Evolutionary conservation across 2,888 invertebrate genomes (phyloP).

Genomic region (Drosophila paranaensis): DNA sequence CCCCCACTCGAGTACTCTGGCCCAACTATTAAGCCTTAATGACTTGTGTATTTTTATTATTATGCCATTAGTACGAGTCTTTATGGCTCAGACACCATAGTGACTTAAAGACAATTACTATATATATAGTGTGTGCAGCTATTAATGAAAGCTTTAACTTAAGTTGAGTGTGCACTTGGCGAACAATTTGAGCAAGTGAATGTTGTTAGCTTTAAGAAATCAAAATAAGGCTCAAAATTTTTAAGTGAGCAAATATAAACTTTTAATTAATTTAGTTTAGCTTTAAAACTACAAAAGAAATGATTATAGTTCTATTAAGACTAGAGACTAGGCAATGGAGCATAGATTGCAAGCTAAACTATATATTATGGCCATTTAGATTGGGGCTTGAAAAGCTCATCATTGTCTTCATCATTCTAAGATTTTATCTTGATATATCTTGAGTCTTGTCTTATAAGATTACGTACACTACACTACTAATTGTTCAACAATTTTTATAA

Average conservation of each 20-base stretch:
- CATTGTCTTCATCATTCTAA: neutral
- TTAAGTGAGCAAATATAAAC: too few relatives aligned
- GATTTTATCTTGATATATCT: neutral
- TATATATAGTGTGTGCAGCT: neutral
- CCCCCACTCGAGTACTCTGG: conserved; percentile 1
- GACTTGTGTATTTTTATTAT: conserved; percentile 9
- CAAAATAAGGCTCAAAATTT: too few relatives aligned
- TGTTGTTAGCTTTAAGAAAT: too few relatives aligned
- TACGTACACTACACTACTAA: too few relatives aligned
- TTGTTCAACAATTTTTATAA: too few relatives aligned
- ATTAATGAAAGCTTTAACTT: conserved; percentile 13
- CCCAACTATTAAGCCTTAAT: neutral
- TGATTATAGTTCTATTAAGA: too few relatives aligned
- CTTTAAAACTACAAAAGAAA: too few relatives aligned
- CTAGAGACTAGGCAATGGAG: too few relatives aligned
- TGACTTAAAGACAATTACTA: conserved; percentile 3
- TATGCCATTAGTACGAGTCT: conserved; percentile 2
- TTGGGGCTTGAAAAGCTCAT: neutral
- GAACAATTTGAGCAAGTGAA: too few relatives aligned
- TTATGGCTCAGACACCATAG: conserved; percentile 7
- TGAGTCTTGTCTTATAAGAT: too few relatives aligned
- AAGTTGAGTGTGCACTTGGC: neutral
- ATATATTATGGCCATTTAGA: neutral
- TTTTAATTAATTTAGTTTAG: too few relatives aligned
- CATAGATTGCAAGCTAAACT: neutral